phyloP scores from a whole-genome alignment of 2,797 vertebrate species.

The Tiaroga cobitis region DNA sequence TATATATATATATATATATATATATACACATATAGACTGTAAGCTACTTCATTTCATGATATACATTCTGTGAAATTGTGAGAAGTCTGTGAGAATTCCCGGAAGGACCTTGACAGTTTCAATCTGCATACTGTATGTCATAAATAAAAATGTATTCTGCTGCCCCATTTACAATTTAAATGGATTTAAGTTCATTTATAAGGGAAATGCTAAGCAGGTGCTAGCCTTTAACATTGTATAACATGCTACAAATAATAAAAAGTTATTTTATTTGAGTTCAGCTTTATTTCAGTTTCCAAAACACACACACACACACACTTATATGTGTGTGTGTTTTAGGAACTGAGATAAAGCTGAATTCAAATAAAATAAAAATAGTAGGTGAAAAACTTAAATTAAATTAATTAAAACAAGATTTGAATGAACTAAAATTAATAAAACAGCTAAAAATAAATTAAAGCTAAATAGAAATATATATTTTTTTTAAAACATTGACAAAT shows the following conservation, averaged over 20 bases:
- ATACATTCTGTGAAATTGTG: neutral
- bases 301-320: too few relatives aligned
- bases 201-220: neutral
- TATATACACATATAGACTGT: neutral
- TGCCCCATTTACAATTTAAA: neutral
- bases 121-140: neutral
- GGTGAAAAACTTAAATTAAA: too few relatives aligned
- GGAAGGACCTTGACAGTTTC: neutral
- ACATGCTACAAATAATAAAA: neutral
- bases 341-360: neutral
- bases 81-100: neutral
- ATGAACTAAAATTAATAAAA: neutral
- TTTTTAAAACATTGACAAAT: too few relatives aligned
- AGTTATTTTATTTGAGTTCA: neutral
- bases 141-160: neutral
- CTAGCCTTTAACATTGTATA: neutral
- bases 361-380: neutral
- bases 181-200: neutral
- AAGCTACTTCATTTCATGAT: neutral
- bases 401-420: neutral
- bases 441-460: neutral
- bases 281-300: too few relatives aligned
- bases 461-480: too few relatives aligned
- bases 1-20: too few relatives aligned
- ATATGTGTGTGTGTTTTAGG: neutral